Evolutionary conservation across 2,888 invertebrate genomes (phyloP).

Genomic region (Meloe dianella): DNA sequence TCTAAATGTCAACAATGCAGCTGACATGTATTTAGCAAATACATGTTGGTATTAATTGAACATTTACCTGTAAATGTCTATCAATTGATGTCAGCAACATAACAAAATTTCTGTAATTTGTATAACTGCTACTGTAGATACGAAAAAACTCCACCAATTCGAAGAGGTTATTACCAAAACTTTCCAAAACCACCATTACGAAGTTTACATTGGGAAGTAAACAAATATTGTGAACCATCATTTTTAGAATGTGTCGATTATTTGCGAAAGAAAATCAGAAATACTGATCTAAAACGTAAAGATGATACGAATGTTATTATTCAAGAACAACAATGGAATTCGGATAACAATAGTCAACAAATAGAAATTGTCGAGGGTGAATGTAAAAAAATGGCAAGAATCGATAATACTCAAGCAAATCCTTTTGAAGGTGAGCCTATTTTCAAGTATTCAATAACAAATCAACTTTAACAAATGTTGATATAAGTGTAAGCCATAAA

Average conservation of each 20-base stretch:
- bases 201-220: conserved; percentile 68
- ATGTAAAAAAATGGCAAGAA: conserved; percentile 59
- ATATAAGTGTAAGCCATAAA: not conserved
- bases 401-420: conserved; percentile 59
- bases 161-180: conserved; percentile 52
- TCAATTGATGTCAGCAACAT: no score
- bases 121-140: conserved; percentile 46
- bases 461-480: not conserved
- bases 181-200: conserved; percentile 66
- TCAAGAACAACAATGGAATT: conserved; percentile 60
- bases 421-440: conserved; percentile 62
- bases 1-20: no score
- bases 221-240: conserved; percentile 62
- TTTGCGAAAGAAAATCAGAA: conserved; percentile 54
- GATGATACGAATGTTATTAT: conserved; percentile 63
- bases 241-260: conserved; percentile 66
- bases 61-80: no score
- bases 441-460: no score
- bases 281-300: conserved; percentile 59
- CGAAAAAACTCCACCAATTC: conserved; percentile 38
- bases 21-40: no score
- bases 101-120: not conserved
- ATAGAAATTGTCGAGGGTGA: conserved; percentile 60
- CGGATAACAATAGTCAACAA: conserved; percentile 52
- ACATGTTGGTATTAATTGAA: no score